These are phyloP conservation scores for Papilio glaucus DNA, from an alignment of 1,140 invertebrate species.

Conservation along the genomic window DNA sequence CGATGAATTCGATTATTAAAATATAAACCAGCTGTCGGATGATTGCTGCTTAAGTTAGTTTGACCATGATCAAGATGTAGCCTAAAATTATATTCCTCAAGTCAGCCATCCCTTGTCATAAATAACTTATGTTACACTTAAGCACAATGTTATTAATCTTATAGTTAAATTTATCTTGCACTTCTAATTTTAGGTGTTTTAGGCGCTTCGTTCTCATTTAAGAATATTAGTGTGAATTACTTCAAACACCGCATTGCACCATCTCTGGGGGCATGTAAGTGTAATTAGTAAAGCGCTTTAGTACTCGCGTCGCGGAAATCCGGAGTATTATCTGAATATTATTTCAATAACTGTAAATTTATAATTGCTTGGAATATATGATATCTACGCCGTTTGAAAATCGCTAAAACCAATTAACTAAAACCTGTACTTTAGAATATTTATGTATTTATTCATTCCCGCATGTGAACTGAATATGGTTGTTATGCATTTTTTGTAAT, in stretches of 20 bases:
- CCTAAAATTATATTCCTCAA: no score
- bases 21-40: no score
- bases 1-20: no score
- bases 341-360: conserved; percentile 57
- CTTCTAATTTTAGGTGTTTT: neutral
- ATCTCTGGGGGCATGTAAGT: conserved; percentile 59
- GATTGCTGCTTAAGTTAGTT: no score
- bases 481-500: no score
- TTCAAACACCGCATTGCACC: conserved; percentile 73
- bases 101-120: no score
- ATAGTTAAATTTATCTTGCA: neutral
- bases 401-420: no score
- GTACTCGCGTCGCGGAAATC: conserved; percentile 51
- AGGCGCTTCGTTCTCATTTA: conserved; percentile 53
- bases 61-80: no score
- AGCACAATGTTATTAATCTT: neutral
- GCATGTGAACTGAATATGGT: no score
- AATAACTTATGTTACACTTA: no score
- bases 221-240: conserved; percentile 72
- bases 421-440: no score
- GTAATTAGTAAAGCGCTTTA: conserved; percentile 73
- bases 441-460: no score
- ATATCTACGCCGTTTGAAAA: neutral
- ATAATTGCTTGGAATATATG: conserved; percentile 26
- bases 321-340: conserved; percentile 60